Evolutionary conservation across 2,113 vertebrate species (phyloP).

Genomic region (Grus americana): DNA sequence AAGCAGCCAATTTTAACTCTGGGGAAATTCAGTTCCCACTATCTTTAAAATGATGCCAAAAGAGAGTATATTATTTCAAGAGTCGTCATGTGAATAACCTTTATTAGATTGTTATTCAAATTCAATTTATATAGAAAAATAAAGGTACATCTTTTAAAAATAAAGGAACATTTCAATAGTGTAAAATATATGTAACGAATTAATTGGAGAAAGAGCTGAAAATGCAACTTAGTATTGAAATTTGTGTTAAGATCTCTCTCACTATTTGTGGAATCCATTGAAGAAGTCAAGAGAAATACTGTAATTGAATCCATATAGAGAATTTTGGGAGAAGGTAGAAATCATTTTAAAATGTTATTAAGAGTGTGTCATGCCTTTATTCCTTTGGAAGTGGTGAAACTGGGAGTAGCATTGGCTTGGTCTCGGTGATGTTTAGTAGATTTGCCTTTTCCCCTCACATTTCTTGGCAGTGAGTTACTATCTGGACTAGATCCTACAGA

Average conservation of each 20-base stretch:
- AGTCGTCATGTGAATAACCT: not conserved
- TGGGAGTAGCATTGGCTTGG: not conserved
- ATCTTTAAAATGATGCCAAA: not conserved
- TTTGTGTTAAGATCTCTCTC: not conserved
- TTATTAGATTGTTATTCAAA: not conserved
- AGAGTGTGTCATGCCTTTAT: not conserved
- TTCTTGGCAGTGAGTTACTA: slow-evolving; percentile 10
- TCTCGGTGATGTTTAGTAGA: not conserved
- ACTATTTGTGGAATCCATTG: not conserved
- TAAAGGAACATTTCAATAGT: not conserved
- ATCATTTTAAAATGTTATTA: not conserved
- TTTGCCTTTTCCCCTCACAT: not conserved
- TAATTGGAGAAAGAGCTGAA: slow-evolving; percentile 35
- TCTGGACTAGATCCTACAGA: not conserved
- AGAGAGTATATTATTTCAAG: not conserved
- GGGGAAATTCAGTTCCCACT: not conserved
- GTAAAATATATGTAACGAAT: not conserved
- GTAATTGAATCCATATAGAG: not conserved
- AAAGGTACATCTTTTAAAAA: not conserved
- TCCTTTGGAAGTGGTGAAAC: not conserved
- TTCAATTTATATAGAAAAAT: not conserved
- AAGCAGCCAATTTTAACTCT: not conserved
- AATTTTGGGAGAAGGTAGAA: not conserved
- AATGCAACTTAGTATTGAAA: not conserved
- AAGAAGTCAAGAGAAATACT: not conserved